Evolutionary conservation across 2,113 vertebrate genomes (phyloP), one percentile per base, ranked within the genome.

Genomic region (Ceuthmochares aereus): DNA sequence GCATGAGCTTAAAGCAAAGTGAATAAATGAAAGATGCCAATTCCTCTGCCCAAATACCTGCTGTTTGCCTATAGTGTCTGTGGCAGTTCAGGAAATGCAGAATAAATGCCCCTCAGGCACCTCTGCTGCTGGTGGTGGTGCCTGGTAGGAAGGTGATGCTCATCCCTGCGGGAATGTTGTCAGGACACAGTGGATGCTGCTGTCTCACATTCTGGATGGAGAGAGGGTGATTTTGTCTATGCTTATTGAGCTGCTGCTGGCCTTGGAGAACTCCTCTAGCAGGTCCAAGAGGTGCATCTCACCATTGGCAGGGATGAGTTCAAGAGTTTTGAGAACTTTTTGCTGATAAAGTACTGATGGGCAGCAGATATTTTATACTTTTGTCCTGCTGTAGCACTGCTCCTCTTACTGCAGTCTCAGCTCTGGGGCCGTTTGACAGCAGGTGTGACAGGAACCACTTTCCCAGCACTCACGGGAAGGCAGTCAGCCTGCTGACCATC

Each of bases 371-470:
- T 70, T 93, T 83, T 84, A 77, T 34, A 70, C 60, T 45, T 43
- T 4, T 16, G 42, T 55, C 55, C 52, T 27, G 68, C 32, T 89
- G 84, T 21, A 4, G 68, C 42, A 63, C 83, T 74, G 85, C 83
- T 96, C 63, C 42, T 84, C 91, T 90, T 70, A 63, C 86, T 77
- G 94, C 94, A 88, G 5, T 23, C 63, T 83, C 90, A 92, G 95
- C 82, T 54, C 67, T 0, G 3, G 49, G 66, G 60, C 32, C 62
- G 6, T 55, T 9, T 82, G 77, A 75, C 84, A 87, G 76, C 5
- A 7, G 59, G 15, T 32, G 66, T 74, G 68, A 63, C 59, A 51
- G 76, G 52, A 26, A 80, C 47, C 37, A 5, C 78, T 88, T 23
- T 76, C 51, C 42, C 60, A 32, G 51, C 37, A 3, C 76, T 30